Conservation (phyloP, 2,888 invertebrate genomes). For the Amphipoea lucens region DNA sequence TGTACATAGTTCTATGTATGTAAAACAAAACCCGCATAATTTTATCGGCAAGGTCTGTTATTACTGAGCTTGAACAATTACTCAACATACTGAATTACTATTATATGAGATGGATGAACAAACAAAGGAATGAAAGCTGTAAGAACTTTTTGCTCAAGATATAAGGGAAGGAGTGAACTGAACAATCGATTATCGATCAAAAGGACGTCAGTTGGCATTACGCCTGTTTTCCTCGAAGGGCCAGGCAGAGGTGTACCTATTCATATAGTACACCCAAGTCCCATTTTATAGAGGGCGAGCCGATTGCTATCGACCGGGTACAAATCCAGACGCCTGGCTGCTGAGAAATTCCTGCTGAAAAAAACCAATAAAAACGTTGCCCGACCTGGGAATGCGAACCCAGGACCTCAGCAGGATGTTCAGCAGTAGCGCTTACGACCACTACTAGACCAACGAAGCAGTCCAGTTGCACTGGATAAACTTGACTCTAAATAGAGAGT, state of each 20-base stretch:
- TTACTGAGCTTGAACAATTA: slow-evolving; percentile 25
- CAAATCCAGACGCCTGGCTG: background rate
- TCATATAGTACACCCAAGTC: background rate
- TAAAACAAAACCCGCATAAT: slow-evolving; percentile 48
- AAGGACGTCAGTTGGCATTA: background rate
- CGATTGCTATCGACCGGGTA: background rate
- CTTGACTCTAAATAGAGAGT: background rate
- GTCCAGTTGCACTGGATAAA: background rate
- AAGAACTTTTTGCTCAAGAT: slow-evolving; percentile 7
- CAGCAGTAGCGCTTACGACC: background rate
- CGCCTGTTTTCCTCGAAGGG: background rate
- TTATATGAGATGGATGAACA: background rate
- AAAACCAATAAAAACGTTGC: too few relatives aligned
- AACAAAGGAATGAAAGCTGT: slow-evolving; percentile 3
- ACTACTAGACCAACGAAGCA: background rate
- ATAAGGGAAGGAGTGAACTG: background rate
- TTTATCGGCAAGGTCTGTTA: slow-evolving; percentile 42
- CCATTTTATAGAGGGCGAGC: background rate
- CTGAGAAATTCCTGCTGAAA: background rate
- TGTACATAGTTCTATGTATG: slow-evolving; percentile 14
- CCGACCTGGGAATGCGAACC: background rate
- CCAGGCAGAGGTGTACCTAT: background rate
- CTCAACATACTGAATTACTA: slow-evolving; percentile 14
- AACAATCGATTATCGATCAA: background rate
- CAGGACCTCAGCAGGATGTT: background rate